Conservation (phyloP, 2,113 vertebrate species). For the Chamaea fasciata region DNA sequence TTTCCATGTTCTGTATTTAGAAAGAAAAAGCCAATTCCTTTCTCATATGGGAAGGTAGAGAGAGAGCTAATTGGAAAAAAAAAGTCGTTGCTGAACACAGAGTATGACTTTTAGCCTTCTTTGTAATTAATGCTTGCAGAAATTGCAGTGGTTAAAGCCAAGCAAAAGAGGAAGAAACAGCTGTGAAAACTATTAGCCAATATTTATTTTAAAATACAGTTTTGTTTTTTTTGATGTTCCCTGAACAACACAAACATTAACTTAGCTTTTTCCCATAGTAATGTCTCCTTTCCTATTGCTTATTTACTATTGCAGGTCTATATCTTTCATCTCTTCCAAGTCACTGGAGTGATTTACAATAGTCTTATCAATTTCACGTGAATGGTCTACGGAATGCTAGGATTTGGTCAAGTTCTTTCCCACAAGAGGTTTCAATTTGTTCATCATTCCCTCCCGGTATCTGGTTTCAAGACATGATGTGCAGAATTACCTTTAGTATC, state of each 20-base stretch:
- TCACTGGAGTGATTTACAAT: conserved; percentile 43
- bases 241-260: neutral
- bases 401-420: conserved; percentile 77
- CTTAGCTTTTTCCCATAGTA: neutral
- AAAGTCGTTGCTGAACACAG: neutral
- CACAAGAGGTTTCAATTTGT: conserved; percentile 80
- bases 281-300: neutral
- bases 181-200: neutral
- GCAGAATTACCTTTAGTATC: conserved; percentile 79
- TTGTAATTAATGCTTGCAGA: neutral
- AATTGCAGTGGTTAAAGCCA: neutral
- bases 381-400: conserved; percentile 70
- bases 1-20: neutral
- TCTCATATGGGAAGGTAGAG: neutral
- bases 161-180: neutral
- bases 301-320: neutral
- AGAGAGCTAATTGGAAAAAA: neutral
- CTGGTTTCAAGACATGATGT: conserved; percentile 79
- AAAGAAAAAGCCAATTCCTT: neutral
- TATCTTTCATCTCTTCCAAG: conserved; percentile 10
- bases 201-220: neutral
- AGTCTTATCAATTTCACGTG: conserved; percentile 76
- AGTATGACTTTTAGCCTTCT: neutral
- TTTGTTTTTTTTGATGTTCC: neutral
- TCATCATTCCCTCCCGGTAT: conserved; percentile 70